Base-by-base conservation (phyloP, 2,113 vertebrate species). In the Ploceus nigricollis region DNA sequence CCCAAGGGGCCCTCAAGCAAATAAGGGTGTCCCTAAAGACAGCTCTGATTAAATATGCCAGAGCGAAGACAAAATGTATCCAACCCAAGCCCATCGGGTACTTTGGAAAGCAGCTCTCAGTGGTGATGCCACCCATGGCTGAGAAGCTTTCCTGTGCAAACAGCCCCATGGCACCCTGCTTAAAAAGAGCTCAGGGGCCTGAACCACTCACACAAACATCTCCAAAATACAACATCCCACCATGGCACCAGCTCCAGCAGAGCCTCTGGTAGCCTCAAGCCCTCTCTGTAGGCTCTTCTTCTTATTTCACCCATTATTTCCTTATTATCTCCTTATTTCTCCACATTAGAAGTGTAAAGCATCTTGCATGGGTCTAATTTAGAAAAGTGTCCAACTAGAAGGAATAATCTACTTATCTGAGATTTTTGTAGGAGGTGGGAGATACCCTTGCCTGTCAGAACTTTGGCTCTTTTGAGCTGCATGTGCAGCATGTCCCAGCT, bases 91-190 rank as follows among this genome's bases (percentile, higher is more conserved):
- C 60, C 35, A 10, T 30, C 0, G 0, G 35, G 25, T 15, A n/a
- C 63, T 80, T 69, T 31, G 56, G 63, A 71, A 92, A 88, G 86
- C 68, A 81, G 35, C 7, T 4, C 42, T 77, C 6, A 0, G 35
- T 33, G 24, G 24, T 47, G 68, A 73, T 0, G 0, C 76, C 57
- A 30, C 12, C 35, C 6, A 65, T 0, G 0, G 50, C 85, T 68
- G 61, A 85, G 58, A 64, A 80, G 28, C 39, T 30, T 58, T 63
- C 33, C 70, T 45, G 20, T 40, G 48, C 86, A 75, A 92, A 87
- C 35, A 92, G 25, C 28, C 39, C 31, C 14, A 1, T 23, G 56
- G 63, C 45, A 31, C 19, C 21, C 60, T 57, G 20, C 51, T 78
- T 69, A 58, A 19, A 77, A 73, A 63, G 47, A 68, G 19, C 80